Base-by-base conservation (phyloP, 2,113 vertebrate species). In the Lathamus discolor region DNA sequence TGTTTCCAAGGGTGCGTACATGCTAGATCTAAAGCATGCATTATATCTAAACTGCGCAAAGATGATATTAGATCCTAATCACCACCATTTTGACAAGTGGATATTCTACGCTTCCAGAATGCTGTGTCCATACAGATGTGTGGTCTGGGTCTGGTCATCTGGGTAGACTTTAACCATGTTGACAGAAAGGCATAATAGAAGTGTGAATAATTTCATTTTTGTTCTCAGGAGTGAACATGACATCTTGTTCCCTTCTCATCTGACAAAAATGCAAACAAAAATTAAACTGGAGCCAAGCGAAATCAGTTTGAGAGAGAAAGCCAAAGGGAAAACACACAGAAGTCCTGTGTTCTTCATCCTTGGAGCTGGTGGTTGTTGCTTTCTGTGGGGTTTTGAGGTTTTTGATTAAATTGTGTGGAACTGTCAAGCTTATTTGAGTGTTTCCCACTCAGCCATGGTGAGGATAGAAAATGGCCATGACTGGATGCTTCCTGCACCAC, bases 221-320 rank as follows among this genome's bases (percentile, higher is more conserved):
- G 75, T 81, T 95, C 87, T 88, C 79, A 74, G 55, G 73, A 86
- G 79, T 59, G 88, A 85, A 70, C 92, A 74, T 96, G 84, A 93
- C 92, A 94, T 91, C 83, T 93, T 93, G 85, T 86, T 93, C 90
- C 75, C 83, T 90, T 93, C 87, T 97, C 92, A 93, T 92, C 79
- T 44, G 75, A 94, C 82, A 94, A 96, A 91, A 96, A 96, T 94
- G 92, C 91, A 93, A 95, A 96, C 94, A 96, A 94, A 96, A 97
- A 95, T 95, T 18, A 95, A 96, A 88, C 79, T 46, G 31, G 41
- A 96, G 92, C 94, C 94, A 96, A 93, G 46, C 2, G 15, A 97
- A 96, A 93, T 83, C 92, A 86, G 63, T 92, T 83, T 86, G 82
- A 90, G 82, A 74, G 75, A 90, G 79, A 90, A 94, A 90, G 84